These are phyloP conservation scores for Diachasma alloeum DNA, from an alignment of 1,140 invertebrate species.

Conservation along the genomic window DNA sequence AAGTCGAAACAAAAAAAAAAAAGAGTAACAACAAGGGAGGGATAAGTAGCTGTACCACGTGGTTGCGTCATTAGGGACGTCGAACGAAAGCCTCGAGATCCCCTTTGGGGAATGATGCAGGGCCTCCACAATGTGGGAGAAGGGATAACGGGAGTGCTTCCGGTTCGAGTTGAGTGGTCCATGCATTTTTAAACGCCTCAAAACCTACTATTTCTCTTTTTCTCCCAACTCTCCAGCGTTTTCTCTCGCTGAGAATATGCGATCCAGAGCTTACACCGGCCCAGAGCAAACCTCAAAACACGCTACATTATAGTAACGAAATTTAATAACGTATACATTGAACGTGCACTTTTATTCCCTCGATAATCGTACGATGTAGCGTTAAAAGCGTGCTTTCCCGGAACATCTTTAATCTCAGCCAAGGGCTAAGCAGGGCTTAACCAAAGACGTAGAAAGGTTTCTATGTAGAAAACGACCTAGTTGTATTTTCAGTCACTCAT, in stretches of 20 bases:
- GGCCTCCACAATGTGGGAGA: neutral
- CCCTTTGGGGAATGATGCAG: conserved; percentile 11
- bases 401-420: neutral
- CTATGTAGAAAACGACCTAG: conserved; percentile 3
- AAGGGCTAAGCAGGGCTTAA: conserved; percentile 7
- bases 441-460: conserved; percentile 1
- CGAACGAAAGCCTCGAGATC: conserved; percentile 21
- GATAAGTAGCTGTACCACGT: conserved; percentile 33
- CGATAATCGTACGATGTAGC: neutral
- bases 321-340: neutral
- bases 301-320: neutral
- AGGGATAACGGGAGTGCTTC: conserved; percentile 42
- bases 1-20: too few relatives aligned
- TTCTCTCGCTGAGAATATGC: neutral
- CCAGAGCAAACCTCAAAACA: neutral
- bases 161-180: conserved; percentile 49
- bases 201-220: conserved; percentile 14
- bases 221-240: neutral
- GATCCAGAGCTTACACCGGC: neutral
- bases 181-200: conserved; percentile 52
- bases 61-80: conserved; percentile 41
- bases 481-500: conserved; percentile 1
- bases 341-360: neutral
- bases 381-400: neutral
- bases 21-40: neutral